A percentile compares a stretch with the other conserved stretches of the same genome.
These are phyloP conservation scores for Drosophila buzzatii DNA, from an alignment of 2,888 invertebrate species.

Conservation along the genomic window DNA sequence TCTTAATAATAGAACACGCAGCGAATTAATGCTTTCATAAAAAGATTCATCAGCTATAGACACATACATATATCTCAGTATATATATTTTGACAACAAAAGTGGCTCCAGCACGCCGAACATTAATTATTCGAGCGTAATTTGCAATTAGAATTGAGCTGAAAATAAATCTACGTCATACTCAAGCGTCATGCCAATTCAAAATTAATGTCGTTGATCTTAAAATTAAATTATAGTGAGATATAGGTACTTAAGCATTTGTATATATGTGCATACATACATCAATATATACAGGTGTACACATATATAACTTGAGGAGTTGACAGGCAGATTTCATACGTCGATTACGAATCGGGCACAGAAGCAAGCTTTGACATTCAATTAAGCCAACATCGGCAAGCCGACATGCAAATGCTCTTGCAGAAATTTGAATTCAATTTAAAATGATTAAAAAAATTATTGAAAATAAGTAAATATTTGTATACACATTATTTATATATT, in stretches of 20 bases:
- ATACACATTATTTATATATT: too few relatives aligned
- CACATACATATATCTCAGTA: background rate
- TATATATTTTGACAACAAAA: constrained; percentile 21
- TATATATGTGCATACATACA: constrained; percentile 15
- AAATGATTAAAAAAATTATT: too few relatives aligned
- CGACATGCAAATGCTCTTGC: constrained; percentile 10
- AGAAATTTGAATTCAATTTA: background rate
- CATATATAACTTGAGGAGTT: constrained; percentile 4
- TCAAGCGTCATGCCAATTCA: constrained; percentile 62
- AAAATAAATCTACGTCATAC: constrained; percentile 63
- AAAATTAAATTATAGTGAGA: constrained; percentile 35
- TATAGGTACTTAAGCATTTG: constrained; percentile 23
- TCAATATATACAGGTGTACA: constrained; percentile 6
- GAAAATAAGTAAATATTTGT: too few relatives aligned
- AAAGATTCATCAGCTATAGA: constrained; percentile 31
- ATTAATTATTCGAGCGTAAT: constrained; percentile 30
- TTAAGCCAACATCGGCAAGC: background rate
- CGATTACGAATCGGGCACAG: constrained; percentile 5
- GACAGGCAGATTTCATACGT: background rate
- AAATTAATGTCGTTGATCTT: constrained; percentile 53
- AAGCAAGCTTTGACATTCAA: constrained; percentile 26
- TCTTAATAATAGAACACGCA: constrained; percentile 24
- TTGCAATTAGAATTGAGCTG: constrained; percentile 29
- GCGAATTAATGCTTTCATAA: constrained; percentile 13
- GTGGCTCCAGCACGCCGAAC: background rate